Percentiles rank a stretch among this genome's conserved stretches.
These are phyloP conservation scores for Gymnopithys bicolor DNA, from an alignment of 2,797 vertebrate species.

Conservation along the genomic window DNA sequence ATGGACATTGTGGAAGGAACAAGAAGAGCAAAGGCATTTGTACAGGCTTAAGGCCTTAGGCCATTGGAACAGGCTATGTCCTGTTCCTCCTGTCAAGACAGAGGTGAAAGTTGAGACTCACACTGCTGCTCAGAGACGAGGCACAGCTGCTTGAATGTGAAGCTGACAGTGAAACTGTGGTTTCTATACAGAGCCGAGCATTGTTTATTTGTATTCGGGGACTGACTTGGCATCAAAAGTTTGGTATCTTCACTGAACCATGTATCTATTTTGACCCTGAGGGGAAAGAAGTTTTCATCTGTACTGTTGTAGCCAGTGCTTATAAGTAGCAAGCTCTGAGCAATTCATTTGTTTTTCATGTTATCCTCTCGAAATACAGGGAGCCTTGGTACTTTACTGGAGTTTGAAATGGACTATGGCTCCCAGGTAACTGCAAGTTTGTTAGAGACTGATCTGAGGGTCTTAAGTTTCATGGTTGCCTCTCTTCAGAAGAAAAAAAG, in stretches of 20 bases:
- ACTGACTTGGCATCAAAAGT: neutral
- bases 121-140: neutral
- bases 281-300: neutral
- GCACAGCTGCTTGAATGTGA: neutral
- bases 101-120: neutral
- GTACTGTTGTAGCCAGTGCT: neutral
- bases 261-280: neutral
- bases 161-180: neutral
- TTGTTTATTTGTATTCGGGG: neutral
- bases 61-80: neutral
- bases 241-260: neutral
- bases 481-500: neutral
- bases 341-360: neutral
- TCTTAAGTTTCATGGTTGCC: neutral
- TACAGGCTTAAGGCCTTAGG: neutral
- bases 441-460: neutral
- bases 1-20: neutral
- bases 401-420: neutral
- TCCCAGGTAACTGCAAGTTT: neutral
- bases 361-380: neutral
- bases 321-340: neutral
- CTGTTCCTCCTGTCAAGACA: neutral
- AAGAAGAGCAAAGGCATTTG: neutral
- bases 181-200: rapidly evolving
- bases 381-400: neutral